phyloP scores from a whole-genome alignment of 2,888 invertebrate genomes.

The Buathra laborator region DNA sequence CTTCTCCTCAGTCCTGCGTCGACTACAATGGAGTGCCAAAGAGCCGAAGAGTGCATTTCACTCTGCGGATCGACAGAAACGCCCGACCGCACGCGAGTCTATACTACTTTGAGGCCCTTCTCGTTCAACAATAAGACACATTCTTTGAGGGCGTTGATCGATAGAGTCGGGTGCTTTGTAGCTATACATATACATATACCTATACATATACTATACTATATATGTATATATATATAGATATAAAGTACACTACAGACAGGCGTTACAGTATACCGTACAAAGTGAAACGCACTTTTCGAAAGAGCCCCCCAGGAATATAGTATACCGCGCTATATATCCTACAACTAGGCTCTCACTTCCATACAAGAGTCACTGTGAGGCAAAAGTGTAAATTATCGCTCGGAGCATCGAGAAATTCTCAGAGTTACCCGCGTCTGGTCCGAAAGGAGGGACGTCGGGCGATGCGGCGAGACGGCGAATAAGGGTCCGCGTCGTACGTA shows the following conservation, averaged over 20 bases:
- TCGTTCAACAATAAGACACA: constrained; percentile 64
- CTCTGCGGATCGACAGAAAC: constrained; percentile 63
- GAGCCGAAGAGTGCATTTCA: constrained; percentile 64
- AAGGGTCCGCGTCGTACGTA: constrained; percentile 52
- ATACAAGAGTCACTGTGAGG: constrained; percentile 62
- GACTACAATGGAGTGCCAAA: constrained; percentile 52
- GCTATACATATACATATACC: background rate
- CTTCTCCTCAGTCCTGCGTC: constrained; percentile 44
- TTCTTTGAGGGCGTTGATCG: constrained; percentile 68
- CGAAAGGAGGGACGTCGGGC: constrained; percentile 46
- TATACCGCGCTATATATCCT: constrained; percentile 15
- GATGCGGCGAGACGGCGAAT: constrained; percentile 57
- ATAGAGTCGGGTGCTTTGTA: constrained; percentile 53
- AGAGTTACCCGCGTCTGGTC: constrained; percentile 66
- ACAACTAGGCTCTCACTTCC: constrained; percentile 41
- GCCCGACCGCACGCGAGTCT: constrained; percentile 45
- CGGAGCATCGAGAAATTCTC: constrained; percentile 77
- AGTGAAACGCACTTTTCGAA: constrained; percentile 63
- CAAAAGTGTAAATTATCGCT: constrained; percentile 73
- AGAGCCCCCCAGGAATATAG: constrained; percentile 38
- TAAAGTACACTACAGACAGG: background rate
- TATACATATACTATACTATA: background rate
- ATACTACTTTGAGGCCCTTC: constrained; percentile 54
- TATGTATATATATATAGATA: too few species aligned
- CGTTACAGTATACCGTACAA: constrained; percentile 3